A percentile compares a stretch with the other conserved stretches of the same genome.
phyloP scores from a whole-genome alignment of 2,113 vertebrate genomes.

The Desmodus rotundus region DNA sequence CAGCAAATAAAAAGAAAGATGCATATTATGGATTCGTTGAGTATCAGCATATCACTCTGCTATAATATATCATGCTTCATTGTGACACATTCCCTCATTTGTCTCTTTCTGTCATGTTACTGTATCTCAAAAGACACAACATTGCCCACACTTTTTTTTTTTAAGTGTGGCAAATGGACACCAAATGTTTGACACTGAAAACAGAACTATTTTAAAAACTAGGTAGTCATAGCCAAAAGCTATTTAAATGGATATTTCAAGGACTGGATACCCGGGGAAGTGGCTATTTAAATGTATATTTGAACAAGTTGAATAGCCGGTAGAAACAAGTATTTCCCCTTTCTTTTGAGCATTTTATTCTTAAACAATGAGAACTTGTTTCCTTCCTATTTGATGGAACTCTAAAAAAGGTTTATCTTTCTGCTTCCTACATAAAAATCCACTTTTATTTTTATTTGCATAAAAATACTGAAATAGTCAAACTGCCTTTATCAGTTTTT shows the following conservation, averaged over 20 bases:
- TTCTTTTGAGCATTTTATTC: constrained; percentile 8
- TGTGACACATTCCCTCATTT: constrained; percentile 69
- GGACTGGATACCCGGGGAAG: constrained; percentile 33
- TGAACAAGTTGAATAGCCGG: constrained; percentile 12
- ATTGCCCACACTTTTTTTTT: constrained; percentile 40
- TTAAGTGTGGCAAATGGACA: constrained; percentile 67
- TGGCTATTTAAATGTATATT: constrained; percentile 65
- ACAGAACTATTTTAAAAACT: constrained; percentile 68
- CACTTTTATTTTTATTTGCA: background rate
- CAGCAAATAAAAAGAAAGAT: constrained; percentile 68
- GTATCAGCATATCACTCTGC: constrained; percentile 71
- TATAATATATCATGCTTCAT: constrained; percentile 74
- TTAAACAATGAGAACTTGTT: background rate
- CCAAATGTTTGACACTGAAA: constrained; percentile 66
- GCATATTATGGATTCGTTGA: constrained; percentile 76
- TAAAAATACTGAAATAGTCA: background rate
- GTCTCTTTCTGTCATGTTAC: constrained; percentile 71
- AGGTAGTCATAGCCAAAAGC: constrained; percentile 59
- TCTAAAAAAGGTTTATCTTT: background rate
- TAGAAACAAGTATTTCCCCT: constrained; percentile 42
- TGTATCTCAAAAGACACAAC: constrained; percentile 74
- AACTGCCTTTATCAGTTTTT: background rate
- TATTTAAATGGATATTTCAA: constrained; percentile 74
- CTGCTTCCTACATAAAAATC: background rate
- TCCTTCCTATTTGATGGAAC: background rate